Base-by-base conservation (phyloP, 2,113 vertebrate genomes). In the Perognathus longimembris region DNA sequence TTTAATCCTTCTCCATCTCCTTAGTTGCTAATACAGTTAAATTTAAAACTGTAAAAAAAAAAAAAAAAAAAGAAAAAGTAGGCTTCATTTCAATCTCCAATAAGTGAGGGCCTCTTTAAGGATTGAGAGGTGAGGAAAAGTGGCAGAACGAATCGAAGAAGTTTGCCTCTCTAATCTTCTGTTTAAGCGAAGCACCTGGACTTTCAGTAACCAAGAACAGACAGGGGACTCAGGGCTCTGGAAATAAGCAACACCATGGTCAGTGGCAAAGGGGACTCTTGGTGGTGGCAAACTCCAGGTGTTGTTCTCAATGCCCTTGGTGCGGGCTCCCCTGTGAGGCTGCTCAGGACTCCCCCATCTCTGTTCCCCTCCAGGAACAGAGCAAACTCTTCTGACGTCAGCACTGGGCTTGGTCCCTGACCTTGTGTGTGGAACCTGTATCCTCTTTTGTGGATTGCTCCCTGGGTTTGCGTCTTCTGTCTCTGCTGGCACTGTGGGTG, bases 301-400 rank as follows among this genome's bases (percentile, higher is more conserved):
- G 4, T 22, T 38, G n/a, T 40, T 61, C 2, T 6, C 12, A 14
- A 12, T 24, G 38, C 18, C 28, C 17, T 7, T 34, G 22, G 3
- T 75, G 17, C 36, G 10, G 45, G 36, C 21, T 18, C 71, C 12
- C 2, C 34, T 9, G 20, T 1, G 73, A 30, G 6, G 24, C 34
- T 69, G 2, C 6, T 77, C 18, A 4, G 3, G 26, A 34, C 15
- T n/a, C 5, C 20, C 59, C 30, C 11, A 15, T 12, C 17, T 28
- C 5, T 5, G 1, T 1, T 17, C 3, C n/a, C 1, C 28, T 74
- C 26, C 6, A 14, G 8, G 5, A 7, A 1, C 40, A 40, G 20
- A 4, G 24, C 54, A 32, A 9, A 0, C 20, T 5, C 4, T 59
- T 64, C 34, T 45, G 28, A 3, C 26, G 8, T 11, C 64, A n/a